phyloP scores from a whole-genome alignment of 2,797 vertebrate genomes.

The Sebastes taczanowskii region DNA sequence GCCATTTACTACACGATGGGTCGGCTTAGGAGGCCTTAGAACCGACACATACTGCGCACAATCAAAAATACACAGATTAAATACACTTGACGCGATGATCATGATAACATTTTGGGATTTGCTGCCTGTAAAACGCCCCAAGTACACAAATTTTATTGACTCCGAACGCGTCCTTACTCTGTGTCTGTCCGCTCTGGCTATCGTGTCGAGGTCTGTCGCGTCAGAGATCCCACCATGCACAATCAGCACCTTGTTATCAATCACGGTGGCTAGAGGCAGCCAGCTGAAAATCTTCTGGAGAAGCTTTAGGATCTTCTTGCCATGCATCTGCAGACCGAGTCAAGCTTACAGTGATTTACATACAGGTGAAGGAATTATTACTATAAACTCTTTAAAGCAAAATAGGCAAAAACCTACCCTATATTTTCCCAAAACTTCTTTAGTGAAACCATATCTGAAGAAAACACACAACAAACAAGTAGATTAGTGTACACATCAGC shows the following conservation, averaged over 20 bases:
- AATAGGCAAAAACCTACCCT: slow-evolving; percentile 79
- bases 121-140: neutral
- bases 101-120: neutral
- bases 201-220: slow-evolving; percentile 85
- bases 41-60: slow-evolving; percentile 86
- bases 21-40: slow-evolving; percentile 80
- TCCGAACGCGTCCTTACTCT: slow-evolving; percentile 80
- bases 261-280: slow-evolving; percentile 91
- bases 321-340: slow-evolving; percentile 82
- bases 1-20: neutral
- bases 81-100: neutral
- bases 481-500: neutral
- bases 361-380: neutral
- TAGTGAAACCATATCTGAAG: slow-evolving; percentile 93
- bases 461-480: slow-evolving; percentile 32
- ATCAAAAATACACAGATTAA: neutral
- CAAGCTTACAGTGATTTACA: neutral
- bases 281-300: slow-evolving; percentile 93
- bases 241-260: slow-evolving; percentile 91
- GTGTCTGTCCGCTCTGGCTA: slow-evolving; percentile 86
- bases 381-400: neutral
- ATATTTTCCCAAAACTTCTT: slow-evolving; percentile 95
- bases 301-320: slow-evolving; percentile 89
- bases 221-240: slow-evolving; percentile 93
- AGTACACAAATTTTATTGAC: neutral